Base-by-base conservation (phyloP, 35 echinoderm and acorn worm genomes). In the Diadema setosum region DNA sequence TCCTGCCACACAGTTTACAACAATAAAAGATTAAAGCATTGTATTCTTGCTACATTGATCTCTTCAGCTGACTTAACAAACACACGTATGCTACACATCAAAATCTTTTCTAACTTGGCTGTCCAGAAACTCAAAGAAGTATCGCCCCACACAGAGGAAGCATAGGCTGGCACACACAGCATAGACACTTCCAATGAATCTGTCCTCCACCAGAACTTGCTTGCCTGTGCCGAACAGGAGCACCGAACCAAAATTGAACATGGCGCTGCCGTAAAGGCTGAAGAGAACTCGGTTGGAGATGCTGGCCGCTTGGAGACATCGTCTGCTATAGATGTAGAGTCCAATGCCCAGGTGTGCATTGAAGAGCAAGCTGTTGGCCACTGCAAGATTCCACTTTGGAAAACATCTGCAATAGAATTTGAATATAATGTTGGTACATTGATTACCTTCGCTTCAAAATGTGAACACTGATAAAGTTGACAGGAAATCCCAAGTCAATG, bases 211-310 rank as follows among this genome's bases (percentile, higher is more conserved):
- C 20, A 97, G 82, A 2, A 97, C 56, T 14, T 93, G 91, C 44
- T 91, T 90, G 3, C 91, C 95, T 0, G 95, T 97, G 25, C 83
- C 92, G 61, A 93, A 97, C 0, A 97, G 76, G 5, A 97, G 84
- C 12, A 97, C 91, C 15, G 95, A 93, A 45, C 95, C 95, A 85
- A 97, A 97, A 70, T 97, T 97, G 45, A 97, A 97, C 91, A 97
- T 87, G 14, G 91, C 95, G 46, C 91, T 93, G 2, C 95, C 91
- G 65, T 97, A 97, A 24, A 97, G 86, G 58, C 95, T 93, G 75
- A 92, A 97, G n/a, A 97, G 78, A 16, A 97, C 81, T 4, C 91
- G 74, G 23, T 90, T 61, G 7, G 56, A 63, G 3, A 70, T 36
- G 37, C 91, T 70, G 8, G 95, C 95, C 17, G 42, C 48, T 23